Evolutionary conservation across 1,140 invertebrate genomes (phyloP).

Genomic region (Bombus cullumanus): DNA sequence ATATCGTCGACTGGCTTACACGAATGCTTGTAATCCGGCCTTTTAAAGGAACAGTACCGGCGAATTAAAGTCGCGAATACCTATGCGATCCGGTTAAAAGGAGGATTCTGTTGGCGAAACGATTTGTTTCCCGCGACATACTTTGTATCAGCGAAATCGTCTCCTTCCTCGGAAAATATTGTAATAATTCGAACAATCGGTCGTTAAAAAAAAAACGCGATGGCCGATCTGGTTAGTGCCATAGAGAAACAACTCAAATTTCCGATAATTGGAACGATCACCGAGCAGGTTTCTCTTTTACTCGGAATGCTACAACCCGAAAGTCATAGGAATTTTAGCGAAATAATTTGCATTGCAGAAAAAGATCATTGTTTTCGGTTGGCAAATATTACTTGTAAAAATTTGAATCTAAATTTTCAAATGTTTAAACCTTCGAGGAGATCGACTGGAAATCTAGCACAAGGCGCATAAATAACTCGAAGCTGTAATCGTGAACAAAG

Average conservation of each 20-base stretch:
- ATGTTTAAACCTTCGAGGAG: too few species aligned
- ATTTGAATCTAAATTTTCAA: too few species aligned
- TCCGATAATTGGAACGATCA: constrained; percentile 32
- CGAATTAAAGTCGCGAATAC: constrained; percentile 37
- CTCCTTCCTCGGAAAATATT: background rate
- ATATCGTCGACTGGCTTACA: constrained; percentile 23
- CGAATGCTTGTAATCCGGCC: constrained; percentile 24
- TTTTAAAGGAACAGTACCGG: constrained; percentile 4
- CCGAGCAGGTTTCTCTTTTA: constrained; percentile 37
- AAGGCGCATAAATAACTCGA: background rate
- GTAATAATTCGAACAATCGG: background rate
- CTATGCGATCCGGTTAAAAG: background rate
- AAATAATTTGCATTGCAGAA: background rate
- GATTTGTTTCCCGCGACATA: background rate
- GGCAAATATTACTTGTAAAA: too few species aligned
- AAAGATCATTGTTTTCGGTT: too few species aligned
- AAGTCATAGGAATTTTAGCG: constrained; percentile 7
- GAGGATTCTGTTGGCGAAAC: background rate
- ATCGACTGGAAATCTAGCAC: too few species aligned
- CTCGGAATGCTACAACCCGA: background rate
- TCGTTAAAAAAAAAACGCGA: background rate
- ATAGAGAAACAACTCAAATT: constrained; percentile 7
- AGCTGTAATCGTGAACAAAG: background rate
- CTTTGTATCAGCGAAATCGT: too few species aligned
- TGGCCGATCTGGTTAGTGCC: too few species aligned